Evolutionary conservation across 2,888 invertebrate genomes (phyloP).

Genomic region (Brachyptera risi): DNA sequence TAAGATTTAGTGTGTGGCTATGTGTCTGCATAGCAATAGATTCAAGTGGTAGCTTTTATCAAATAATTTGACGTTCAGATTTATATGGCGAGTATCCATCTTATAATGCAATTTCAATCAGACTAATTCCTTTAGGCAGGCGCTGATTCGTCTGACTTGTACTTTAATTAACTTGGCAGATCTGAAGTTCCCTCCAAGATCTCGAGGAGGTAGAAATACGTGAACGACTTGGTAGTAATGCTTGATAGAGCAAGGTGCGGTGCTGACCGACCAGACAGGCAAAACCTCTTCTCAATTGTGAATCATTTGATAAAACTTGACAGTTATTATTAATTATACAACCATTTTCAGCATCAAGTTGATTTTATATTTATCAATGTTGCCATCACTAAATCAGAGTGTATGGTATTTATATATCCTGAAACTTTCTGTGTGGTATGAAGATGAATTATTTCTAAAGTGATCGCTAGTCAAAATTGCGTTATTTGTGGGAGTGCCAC

Average conservation of each 20-base stretch:
- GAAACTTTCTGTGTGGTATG: neutral
- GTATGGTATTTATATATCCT: neutral
- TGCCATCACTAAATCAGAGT: constrained; percentile 10
- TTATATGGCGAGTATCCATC: no score
- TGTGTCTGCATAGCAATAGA: no score
- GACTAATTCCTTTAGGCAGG: neutral
- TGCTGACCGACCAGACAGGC: neutral
- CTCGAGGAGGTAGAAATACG: no score
- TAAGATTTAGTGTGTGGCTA: no score
- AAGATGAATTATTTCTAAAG: neutral
- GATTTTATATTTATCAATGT: constrained; percentile 9
- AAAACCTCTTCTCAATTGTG: neutral
- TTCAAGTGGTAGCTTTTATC: no score
- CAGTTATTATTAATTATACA: constrained; percentile 13
- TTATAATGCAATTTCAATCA: neutral
- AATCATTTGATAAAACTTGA: neutral
- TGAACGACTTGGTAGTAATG: neutral
- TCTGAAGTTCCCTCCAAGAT: neutral
- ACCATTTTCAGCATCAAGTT: constrained; percentile 6
- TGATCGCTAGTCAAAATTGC: constrained; percentile 39
- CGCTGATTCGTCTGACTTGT: neutral
- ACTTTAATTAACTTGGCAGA: neutral
- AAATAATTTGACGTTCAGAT: no score
- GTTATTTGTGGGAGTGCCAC: no score
- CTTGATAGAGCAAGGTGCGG: neutral